Percentiles rank a stretch among this genome's conserved stretches.
Conservation (phyloP, 2,888 invertebrate genomes). For the Plagodis pulveraria region DNA sequence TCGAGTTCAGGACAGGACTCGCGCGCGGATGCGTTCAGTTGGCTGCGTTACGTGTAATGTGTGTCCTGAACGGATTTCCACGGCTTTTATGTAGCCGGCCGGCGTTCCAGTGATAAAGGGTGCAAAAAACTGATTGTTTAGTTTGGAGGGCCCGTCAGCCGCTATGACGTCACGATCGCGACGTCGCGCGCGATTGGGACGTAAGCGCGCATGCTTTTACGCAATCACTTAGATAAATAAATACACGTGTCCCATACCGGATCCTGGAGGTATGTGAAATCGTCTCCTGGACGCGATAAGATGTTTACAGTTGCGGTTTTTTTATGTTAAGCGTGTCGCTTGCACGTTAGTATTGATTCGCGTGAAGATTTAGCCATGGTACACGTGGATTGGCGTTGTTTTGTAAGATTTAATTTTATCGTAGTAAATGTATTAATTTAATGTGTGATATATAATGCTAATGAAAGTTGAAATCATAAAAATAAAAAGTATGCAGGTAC, state of each 20-base stretch:
- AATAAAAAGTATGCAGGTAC: too few relatives aligned
- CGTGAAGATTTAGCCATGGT: background rate
- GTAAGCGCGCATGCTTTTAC: slow-evolving; percentile 73
- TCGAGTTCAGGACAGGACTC: slow-evolving; percentile 59
- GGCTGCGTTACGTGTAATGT: slow-evolving; percentile 77
- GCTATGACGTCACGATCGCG: slow-evolving; percentile 73
- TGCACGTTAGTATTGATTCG: slow-evolving; percentile 11
- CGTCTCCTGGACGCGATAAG: slow-evolving; percentile 38
- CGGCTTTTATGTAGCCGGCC: slow-evolving; percentile 77
- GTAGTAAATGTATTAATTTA: too few relatives aligned
- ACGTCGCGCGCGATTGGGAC: slow-evolving; percentile 69
- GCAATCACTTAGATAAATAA: slow-evolving; percentile 77
- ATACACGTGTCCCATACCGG: slow-evolving; percentile 76
- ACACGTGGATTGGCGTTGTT: background rate
- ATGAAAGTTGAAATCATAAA: too few relatives aligned
- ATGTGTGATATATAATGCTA: too few relatives aligned
- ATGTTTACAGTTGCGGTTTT: slow-evolving; percentile 27
- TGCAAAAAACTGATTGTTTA: slow-evolving; percentile 82
- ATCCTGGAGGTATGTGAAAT: slow-evolving; percentile 75
- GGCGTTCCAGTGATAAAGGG: slow-evolving; percentile 80
- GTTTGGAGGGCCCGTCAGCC: slow-evolving; percentile 66
- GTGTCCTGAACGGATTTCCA: slow-evolving; percentile 81
- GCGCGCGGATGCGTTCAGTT: slow-evolving; percentile 73
- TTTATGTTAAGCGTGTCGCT: slow-evolving; percentile 19
- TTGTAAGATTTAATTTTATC: too few relatives aligned